phyloP scores from a whole-genome alignment of 2,113 vertebrate species.

The Cariama cristata region DNA sequence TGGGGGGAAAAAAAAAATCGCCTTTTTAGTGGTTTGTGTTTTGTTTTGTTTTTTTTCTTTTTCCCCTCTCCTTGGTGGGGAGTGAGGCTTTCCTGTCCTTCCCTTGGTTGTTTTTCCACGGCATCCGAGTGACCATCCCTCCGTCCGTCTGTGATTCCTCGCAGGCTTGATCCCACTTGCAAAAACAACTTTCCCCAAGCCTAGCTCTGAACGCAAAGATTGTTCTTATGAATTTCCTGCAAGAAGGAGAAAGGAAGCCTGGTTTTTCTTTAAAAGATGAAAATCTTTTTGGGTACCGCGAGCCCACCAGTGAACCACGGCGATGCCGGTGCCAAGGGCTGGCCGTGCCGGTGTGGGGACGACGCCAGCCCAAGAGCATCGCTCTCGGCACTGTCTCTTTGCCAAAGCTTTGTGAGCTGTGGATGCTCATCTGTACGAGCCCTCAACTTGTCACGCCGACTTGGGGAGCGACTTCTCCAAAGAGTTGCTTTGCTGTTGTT shows the following conservation, averaged over 20 bases:
- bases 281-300: fast-evolving
- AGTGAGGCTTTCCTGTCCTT: background rate
- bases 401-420: background rate
- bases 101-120: background rate
- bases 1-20: too few species aligned
- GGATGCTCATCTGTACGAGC: fast-evolving
- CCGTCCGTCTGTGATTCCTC: background rate
- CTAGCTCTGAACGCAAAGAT: background rate
- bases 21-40: background rate
- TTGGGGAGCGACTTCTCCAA: background rate
- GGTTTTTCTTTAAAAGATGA: background rate
- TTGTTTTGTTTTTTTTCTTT: background rate
- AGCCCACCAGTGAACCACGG: background rate
- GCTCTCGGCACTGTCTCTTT: fast-evolving
- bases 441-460: background rate
- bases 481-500: too few species aligned
- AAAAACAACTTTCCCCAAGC: background rate
- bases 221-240: background rate
- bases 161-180: background rate
- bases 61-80: fast-evolving
- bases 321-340: fast-evolving
- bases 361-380: fast-evolving
- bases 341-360: fast-evolving
- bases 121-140: background rate
- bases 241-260: background rate